Percentiles rank a stretch among this genome's conserved stretches.
These are phyloP conservation scores for Arrhamphus sclerolepis DNA, from an alignment of 2,797 vertebrate species.

Conservation along the genomic window DNA sequence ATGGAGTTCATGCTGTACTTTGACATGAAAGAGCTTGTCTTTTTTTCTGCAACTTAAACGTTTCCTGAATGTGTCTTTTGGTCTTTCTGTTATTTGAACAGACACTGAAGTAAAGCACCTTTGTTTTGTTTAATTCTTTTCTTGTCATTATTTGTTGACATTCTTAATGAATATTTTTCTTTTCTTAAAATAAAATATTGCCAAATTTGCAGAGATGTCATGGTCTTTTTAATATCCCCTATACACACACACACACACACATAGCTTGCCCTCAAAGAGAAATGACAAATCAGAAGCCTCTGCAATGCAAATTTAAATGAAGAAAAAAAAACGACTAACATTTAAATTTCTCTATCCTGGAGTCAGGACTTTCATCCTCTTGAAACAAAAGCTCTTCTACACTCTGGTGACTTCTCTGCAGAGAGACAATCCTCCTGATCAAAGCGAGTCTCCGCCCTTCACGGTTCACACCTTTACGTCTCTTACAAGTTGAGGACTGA, in stretches of 20 bases:
- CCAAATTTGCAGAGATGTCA: conserved; percentile 10
- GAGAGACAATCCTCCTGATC: conserved; percentile 59
- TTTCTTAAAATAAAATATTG: conserved; percentile 53
- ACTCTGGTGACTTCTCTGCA: conserved; percentile 5
- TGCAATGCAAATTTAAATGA: neutral
- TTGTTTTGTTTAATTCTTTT: conserved; percentile 1
- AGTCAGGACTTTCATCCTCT: conserved; percentile 38
- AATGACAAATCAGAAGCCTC: neutral
- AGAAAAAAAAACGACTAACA: neutral
- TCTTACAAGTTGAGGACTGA: conserved; percentile 32
- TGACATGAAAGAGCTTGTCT: neutral
- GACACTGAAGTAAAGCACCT: conserved; percentile 29
- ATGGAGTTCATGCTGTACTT: conserved; percentile 19
- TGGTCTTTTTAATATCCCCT: neutral
- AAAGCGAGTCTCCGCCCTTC: conserved; percentile 51
- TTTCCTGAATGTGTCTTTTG: conserved; percentile 34
- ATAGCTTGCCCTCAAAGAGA: too few relatives aligned
- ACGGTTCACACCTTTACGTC: conserved; percentile 65
- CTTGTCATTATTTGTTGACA: neutral
- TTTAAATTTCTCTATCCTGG: neutral
- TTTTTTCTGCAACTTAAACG: conserved; percentile 12
- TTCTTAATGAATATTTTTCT: conserved; percentile 14
- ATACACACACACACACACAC: too few relatives aligned
- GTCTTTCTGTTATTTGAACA: conserved; percentile 36
- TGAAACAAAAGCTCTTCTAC: conserved; percentile 20